phyloP scores from a whole-genome alignment of 1,140 invertebrate genomes.

The Vollenhovia emeryi region DNA sequence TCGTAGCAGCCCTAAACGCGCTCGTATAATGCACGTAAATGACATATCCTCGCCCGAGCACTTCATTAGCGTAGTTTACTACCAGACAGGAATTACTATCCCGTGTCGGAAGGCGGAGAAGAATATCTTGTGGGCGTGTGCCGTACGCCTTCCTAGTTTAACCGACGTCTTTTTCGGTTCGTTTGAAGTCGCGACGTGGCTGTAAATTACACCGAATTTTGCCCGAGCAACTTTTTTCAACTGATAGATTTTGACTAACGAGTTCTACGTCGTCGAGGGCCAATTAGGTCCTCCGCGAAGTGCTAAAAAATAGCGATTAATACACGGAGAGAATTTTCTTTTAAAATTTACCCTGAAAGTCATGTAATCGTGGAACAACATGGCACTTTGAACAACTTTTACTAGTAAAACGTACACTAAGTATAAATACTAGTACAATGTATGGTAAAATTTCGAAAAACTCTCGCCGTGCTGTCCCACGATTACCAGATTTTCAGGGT shows the following conservation, averaged over 20 bases:
- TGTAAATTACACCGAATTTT: neutral
- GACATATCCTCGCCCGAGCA: slow-evolving; percentile 16
- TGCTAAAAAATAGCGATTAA: neutral
- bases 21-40: slow-evolving; percentile 31
- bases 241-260: slow-evolving; percentile 24
- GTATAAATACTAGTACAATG: too few species aligned
- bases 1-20: neutral
- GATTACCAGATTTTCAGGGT: too few species aligned
- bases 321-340: too few species aligned
- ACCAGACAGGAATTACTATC: slow-evolving; percentile 53
- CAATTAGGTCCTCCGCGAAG: neutral
- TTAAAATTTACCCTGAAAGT: too few species aligned
- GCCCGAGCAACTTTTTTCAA: neutral
- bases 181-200: neutral
- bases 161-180: slow-evolving; percentile 60
- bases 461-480: too few species aligned
- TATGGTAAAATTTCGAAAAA: too few species aligned
- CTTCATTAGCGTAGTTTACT: slow-evolving; percentile 61
- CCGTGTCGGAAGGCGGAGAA: slow-evolving; percentile 29
- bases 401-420: too few species aligned
- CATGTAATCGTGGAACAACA: too few species aligned
- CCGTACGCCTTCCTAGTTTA: slow-evolving; percentile 47
- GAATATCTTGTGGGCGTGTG: slow-evolving; percentile 60
- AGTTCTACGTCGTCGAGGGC: neutral
- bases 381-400: too few species aligned